Conservation (phyloP, 2,113 vertebrate species). For the Brienomyrus longianalis region DNA sequence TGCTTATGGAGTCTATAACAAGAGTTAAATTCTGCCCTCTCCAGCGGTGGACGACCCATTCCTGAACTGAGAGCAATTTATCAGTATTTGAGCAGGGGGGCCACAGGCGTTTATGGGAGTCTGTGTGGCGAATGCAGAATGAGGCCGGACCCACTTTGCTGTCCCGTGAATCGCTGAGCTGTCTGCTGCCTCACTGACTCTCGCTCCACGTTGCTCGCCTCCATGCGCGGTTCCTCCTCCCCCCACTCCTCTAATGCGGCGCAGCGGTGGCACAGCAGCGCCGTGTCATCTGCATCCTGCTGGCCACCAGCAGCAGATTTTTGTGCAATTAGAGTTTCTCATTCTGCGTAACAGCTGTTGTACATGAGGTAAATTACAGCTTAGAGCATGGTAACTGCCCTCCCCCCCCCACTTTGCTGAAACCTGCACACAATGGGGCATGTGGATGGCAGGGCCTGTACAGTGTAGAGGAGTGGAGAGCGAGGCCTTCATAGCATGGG, state of each 20-base stretch:
- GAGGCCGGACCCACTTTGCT: slow-evolving; percentile 10
- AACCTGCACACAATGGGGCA: neutral
- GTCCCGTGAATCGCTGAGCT: slow-evolving; percentile 20
- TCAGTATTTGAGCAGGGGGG: slow-evolving; percentile 31
- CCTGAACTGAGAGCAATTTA: slow-evolving; percentile 45
- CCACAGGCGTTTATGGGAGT: slow-evolving; percentile 30
- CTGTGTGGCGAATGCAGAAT: slow-evolving; percentile 32
- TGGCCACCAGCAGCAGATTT: neutral
- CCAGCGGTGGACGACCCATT: slow-evolving; percentile 43
- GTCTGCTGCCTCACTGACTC: neutral
- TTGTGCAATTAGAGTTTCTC: neutral
- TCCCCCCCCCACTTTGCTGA: neutral
- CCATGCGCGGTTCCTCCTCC: neutral
- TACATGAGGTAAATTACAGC: neutral
- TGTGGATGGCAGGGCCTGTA: neutral
- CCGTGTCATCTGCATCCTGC: neutral
- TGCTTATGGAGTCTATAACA: slow-evolving; percentile 31
- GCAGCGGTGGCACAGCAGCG: neutral
- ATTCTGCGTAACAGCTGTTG: neutral
- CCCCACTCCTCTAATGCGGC: neutral
- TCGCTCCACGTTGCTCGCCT: neutral
- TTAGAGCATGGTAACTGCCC: neutral
- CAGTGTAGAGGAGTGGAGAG: neutral
- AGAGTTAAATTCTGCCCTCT: slow-evolving; percentile 44
- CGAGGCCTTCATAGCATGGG: neutral